Conservation (phyloP, 2,797 vertebrate genomes). For the Hylomyscus alleni region DNA sequence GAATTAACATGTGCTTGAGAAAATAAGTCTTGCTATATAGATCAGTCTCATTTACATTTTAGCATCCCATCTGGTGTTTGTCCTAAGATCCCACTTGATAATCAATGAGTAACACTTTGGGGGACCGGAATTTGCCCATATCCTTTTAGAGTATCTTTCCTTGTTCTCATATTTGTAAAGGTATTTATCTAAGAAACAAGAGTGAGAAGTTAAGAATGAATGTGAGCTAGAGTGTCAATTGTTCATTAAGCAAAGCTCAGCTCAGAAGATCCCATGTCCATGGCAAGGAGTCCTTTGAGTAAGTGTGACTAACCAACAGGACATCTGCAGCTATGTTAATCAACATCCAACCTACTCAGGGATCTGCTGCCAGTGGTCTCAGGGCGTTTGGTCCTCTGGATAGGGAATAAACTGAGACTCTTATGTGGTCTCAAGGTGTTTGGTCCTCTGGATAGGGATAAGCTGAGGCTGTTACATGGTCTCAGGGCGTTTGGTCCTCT, state of each 20-base stretch:
- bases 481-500: no score
- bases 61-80: neutral
- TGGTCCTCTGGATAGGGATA: no score
- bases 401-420: neutral
- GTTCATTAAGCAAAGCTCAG: neutral
- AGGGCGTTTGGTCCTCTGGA: neutral
- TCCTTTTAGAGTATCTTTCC: conserved; percentile 8
- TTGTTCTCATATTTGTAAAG: neutral
- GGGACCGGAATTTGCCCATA: neutral
- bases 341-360: neutral
- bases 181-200: neutral
- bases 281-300: neutral
- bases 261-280: neutral
- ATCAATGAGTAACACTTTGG: neutral
- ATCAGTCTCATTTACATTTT: neutral
- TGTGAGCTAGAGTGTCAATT: neutral
- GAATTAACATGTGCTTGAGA: conserved; percentile 10
- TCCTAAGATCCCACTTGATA: neutral
- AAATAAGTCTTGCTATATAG: conserved; percentile 35
- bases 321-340: neutral
- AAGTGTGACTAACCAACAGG: neutral
- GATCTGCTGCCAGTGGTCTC: neutral
- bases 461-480: no score
- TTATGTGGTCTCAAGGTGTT: no score
- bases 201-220: neutral